Evolutionary conservation across 2,888 invertebrate genomes (phyloP).

Genomic region (Caenorhabditis sinica): DNA sequence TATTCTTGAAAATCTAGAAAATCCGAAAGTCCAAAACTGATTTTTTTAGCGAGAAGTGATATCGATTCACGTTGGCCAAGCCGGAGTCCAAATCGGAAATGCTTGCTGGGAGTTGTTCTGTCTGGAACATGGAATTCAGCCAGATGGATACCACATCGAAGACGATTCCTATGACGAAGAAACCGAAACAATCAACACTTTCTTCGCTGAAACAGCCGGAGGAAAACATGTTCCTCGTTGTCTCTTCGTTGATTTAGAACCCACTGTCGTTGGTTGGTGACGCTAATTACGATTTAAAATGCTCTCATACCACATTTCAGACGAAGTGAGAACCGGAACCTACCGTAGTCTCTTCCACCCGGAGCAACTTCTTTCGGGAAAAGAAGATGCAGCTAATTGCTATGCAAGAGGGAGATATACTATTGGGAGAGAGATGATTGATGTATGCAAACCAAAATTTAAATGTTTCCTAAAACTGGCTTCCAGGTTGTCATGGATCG

Average conservation of each 20-base stretch:
- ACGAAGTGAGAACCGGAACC: conserved; percentile 84
- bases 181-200: conserved; percentile 93
- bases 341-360: conserved; percentile 91
- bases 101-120: conserved; percentile 87
- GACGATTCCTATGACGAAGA: conserved; percentile 85
- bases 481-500: conserved; percentile 80
- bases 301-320: conserved; percentile 82
- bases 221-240: conserved; percentile 85
- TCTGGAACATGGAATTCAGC: conserved; percentile 86
- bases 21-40: neutral
- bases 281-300: neutral
- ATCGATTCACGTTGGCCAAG: conserved; percentile 72
- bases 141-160: conserved; percentile 79
- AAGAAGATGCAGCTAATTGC: conserved; percentile 85
- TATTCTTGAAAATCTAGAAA: too few species aligned
- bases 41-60: conserved; percentile 72
- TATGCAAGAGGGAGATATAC: conserved; percentile 82
- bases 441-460: conserved; percentile 83
- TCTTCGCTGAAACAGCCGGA: conserved; percentile 89
- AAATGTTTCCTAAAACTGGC: neutral
- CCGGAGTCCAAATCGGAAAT: conserved; percentile 84
- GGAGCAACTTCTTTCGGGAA: conserved; percentile 96
- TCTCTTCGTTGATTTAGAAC: conserved; percentile 78
- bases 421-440: conserved; percentile 88
- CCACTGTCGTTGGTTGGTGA: conserved; percentile 80